Conservation (phyloP, 2,888 invertebrate species). For the Drosophila pseudotakahashii region DNA sequence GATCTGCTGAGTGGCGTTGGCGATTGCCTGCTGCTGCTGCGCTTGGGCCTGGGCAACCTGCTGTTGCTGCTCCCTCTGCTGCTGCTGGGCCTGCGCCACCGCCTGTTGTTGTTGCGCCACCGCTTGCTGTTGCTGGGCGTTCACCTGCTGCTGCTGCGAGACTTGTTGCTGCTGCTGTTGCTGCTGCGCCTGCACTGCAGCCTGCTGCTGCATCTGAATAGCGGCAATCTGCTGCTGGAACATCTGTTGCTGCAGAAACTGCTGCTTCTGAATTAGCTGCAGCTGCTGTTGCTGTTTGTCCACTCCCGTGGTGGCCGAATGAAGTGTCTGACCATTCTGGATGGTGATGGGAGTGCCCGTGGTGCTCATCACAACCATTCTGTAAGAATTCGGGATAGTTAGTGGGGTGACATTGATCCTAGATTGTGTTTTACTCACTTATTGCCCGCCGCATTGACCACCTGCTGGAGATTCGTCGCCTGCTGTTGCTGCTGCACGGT, state of each 20-base stretch:
- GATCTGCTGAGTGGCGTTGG: conserved; percentile 69
- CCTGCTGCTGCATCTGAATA: conserved; percentile 70
- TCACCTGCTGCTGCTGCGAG: conserved; percentile 78
- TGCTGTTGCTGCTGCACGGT: conserved; percentile 67
- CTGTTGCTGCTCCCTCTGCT: conserved; percentile 83
- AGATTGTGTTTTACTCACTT: conserved; percentile 82
- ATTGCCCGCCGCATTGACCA: conserved; percentile 85
- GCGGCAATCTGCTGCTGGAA: conserved; percentile 79
- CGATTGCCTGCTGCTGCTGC: conserved; percentile 69
- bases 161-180: conserved; percentile 82
- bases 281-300: conserved; percentile 72
- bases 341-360: conserved; percentile 82
- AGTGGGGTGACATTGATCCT: background rate
- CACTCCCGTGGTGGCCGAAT: conserved; percentile 76
- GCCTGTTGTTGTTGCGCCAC: conserved; percentile 78
- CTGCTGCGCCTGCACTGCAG: conserved; percentile 69
- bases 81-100: conserved; percentile 80
- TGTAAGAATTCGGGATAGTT: conserved; percentile 34
- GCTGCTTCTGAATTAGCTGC: conserved; percentile 79
- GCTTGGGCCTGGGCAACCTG: conserved; percentile 81
- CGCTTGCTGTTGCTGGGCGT: conserved; percentile 83
- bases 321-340: conserved; percentile 82
- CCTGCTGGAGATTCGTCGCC: conserved; percentile 84
- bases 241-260: conserved; percentile 76
- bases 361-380: conserved; percentile 84